These are phyloP conservation scores for Carposina sasakii DNA, from an alignment of 1,140 invertebrate species.

Conservation along the genomic window DNA sequence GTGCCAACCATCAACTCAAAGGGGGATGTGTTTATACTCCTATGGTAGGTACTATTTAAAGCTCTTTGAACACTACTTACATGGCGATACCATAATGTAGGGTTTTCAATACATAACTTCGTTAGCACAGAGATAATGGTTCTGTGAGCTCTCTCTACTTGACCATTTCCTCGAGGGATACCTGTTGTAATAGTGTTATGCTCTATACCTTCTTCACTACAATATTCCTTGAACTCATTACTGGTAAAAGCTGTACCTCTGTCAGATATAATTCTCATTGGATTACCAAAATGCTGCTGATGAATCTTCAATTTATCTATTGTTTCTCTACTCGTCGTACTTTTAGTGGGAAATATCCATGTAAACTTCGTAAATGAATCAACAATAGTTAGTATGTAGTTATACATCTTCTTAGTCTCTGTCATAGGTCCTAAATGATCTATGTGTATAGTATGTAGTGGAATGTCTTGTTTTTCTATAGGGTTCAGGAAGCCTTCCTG, in stretches of 20 bases:
- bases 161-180: conserved; percentile 8
- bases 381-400: neutral
- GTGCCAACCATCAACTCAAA: conserved; percentile 1
- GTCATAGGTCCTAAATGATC: conserved; percentile 1
- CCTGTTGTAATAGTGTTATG: conserved; percentile 7
- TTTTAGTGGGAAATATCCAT: neutral
- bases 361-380: neutral
- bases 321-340: neutral
- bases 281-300: conserved; percentile 3
- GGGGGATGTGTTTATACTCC: neutral
- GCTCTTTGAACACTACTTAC: conserved; percentile 9
- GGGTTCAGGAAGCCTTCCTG: too few species aligned
- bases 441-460: neutral
- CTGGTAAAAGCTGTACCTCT: conserved; percentile 7
- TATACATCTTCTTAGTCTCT: neutral
- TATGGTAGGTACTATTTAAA: conserved; percentile 9
- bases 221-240: conserved; percentile 1
- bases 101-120: neutral
- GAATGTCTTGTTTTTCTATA: conserved; percentile 1
- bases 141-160: conserved; percentile 10
- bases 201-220: neutral
- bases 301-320: neutral
- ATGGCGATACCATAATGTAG: conserved; percentile 3
- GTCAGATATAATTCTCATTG: conserved; percentile 7
- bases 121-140: conserved; percentile 1